Conservation (phyloP, 2,113 vertebrate genomes). For the Oncorhynchus gorbuscha region DNA sequence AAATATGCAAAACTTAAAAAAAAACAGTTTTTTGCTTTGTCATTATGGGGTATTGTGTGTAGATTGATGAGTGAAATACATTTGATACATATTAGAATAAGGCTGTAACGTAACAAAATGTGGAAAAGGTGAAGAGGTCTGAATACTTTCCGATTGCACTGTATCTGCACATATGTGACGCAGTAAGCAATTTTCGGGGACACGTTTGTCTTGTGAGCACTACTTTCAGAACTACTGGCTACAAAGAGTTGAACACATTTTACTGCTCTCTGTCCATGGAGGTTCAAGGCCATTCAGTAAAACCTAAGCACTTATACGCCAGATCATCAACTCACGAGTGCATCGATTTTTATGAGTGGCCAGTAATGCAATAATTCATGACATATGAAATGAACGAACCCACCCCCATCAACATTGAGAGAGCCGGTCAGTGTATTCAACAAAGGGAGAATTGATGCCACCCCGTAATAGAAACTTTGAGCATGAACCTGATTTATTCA, state of each 20-base stretch:
- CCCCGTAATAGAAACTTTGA: not conserved
- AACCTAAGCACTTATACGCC: slow-evolving; percentile 10
- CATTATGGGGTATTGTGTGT: too few species aligned
- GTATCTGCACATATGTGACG: too few species aligned
- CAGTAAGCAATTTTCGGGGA: too few species aligned
- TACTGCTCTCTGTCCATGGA: slow-evolving; percentile 16
- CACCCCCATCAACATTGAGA: slow-evolving; percentile 7
- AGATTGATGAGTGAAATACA: too few species aligned
- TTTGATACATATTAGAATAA: too few species aligned
- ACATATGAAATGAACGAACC: slow-evolving; percentile 20
- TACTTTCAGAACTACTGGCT: too few species aligned
- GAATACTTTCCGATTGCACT: too few species aligned
- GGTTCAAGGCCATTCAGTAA: slow-evolving; percentile 33
- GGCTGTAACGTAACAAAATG: too few species aligned
- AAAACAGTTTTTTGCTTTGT: too few species aligned
- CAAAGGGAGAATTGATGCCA: not conserved
- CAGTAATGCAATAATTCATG: slow-evolving; percentile 38
- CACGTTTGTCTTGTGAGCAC: too few species aligned
- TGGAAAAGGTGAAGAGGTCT: too few species aligned
- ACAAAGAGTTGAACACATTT: slow-evolving; percentile 39
- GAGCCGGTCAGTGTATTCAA: slow-evolving; percentile 14
- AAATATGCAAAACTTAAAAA: too few species aligned
- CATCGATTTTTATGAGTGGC: slow-evolving; percentile 47
- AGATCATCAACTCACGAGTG: not conserved
- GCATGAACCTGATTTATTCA: not conserved